These are phyloP conservation scores for Hydrophis major DNA, from an alignment of 2,797 vertebrate genomes.

Conservation along the genomic window DNA sequence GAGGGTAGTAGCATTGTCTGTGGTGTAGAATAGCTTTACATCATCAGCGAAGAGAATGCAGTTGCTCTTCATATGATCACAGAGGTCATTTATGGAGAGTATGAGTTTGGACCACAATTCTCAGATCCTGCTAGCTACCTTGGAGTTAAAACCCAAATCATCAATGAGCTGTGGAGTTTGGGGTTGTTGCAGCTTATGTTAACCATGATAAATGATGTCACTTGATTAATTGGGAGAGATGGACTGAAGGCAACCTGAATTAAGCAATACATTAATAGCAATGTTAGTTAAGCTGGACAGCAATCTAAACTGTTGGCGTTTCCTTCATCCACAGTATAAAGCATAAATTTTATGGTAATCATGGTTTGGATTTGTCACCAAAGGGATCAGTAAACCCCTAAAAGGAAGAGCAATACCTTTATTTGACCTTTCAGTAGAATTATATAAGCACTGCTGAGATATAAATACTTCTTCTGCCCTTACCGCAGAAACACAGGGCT, in stretches of 20 bases:
- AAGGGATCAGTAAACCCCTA: slow-evolving; percentile 18
- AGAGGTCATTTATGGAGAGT: no score
- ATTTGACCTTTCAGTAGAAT: slow-evolving; percentile 56
- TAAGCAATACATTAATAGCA: background rate
- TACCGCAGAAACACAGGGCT: slow-evolving; percentile 50
- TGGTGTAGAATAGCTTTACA: no score
- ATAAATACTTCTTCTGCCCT: slow-evolving; percentile 57
- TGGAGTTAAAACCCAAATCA: background rate
- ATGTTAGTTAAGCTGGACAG: background rate
- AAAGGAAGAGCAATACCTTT: slow-evolving; percentile 45
- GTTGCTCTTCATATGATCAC: no score
- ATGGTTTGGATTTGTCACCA: background rate
- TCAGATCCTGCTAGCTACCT: background rate
- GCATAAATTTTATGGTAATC: slow-evolving; percentile 19
- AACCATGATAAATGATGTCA: background rate
- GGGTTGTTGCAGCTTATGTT: background rate
- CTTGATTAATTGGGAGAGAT: background rate
- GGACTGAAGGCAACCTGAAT: background rate
- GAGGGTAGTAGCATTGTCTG: no score
- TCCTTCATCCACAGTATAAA: background rate
- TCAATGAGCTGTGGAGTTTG: background rate
- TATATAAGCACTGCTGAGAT: slow-evolving; percentile 49
- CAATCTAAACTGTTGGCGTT: slow-evolving; percentile 16
- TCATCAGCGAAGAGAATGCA: no score
- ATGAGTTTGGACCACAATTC: background rate